A percentile compares a stretch with the other conserved stretches of the same genome.
Conservation (phyloP, 2,113 vertebrate species). For the Pteronura brasiliensis region DNA sequence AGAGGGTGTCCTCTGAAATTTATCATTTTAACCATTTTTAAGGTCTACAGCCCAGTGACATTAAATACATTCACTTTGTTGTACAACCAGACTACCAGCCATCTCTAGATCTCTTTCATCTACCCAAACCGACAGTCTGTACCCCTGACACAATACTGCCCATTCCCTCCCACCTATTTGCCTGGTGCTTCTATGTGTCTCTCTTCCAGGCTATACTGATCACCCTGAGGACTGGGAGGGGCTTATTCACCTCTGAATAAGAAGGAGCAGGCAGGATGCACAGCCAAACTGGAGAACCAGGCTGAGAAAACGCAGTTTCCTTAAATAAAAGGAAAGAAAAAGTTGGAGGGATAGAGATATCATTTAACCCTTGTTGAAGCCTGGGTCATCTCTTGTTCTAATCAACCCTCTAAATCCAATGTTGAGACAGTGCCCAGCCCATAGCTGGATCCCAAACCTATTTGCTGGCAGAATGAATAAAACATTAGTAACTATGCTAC, state of each 20-base stretch:
- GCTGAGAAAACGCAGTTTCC: background rate
- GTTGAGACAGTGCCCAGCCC: background rate
- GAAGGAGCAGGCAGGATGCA: background rate
- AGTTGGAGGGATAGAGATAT: too few species aligned
- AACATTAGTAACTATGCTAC: background rate
- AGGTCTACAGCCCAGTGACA: background rate
- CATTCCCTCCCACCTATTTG: background rate
- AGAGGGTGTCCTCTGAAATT: too few species aligned
- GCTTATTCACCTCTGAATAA: background rate
- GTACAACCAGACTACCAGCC: background rate
- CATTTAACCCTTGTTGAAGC: background rate
- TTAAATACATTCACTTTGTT: background rate
- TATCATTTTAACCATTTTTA: background rate
- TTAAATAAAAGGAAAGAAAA: background rate
- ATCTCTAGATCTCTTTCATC: background rate
- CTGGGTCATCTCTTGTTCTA: background rate
- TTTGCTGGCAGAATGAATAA: background rate
- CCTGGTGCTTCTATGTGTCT: background rate
- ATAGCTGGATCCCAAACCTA: background rate
- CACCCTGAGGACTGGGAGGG: background rate
- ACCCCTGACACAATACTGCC: background rate
- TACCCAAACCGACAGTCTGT: background rate
- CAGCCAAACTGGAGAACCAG: background rate
- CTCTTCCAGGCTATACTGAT: background rate
- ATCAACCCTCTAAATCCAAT: background rate